A percentile compares a stretch with the other conserved stretches of the same genome.
phyloP scores from a whole-genome alignment of 2,113 vertebrate genomes.

The Odocoileus virginianus region DNA sequence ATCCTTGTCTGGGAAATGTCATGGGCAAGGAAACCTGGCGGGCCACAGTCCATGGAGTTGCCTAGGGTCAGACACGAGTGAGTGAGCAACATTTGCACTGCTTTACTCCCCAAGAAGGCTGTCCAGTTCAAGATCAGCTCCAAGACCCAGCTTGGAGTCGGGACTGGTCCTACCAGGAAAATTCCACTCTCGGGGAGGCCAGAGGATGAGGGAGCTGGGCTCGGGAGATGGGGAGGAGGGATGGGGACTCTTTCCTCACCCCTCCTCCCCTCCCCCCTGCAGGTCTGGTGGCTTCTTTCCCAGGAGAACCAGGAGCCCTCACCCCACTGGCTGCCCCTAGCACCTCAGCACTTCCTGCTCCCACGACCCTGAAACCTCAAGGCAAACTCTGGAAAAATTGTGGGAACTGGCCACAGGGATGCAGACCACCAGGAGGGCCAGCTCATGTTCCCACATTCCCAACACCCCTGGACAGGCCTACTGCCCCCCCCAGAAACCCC shows the following conservation, averaged over 20 bases:
- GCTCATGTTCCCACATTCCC: background rate
- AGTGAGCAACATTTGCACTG: background rate
- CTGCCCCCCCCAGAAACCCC: accelerated
- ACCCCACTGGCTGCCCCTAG: background rate
- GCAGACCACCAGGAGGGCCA: background rate
- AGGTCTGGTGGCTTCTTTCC: constrained; percentile 20
- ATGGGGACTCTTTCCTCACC: background rate
- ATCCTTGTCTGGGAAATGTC: background rate
- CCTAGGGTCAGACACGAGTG: background rate
- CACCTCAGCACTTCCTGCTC: constrained; percentile 27
- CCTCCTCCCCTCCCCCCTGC: background rate
- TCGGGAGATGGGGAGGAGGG: background rate
- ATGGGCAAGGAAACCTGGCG: background rate
- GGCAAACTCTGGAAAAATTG: constrained; percentile 15
- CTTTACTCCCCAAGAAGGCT: background rate
- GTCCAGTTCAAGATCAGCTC: background rate
- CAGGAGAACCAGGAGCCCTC: background rate
- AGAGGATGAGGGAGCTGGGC: background rate
- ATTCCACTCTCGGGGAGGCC: constrained; percentile 23
- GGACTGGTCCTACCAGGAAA: constrained; percentile 9
- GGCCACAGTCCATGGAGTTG: background rate
- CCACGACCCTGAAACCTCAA: constrained; percentile 9
- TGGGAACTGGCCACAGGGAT: background rate
- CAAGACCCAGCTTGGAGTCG: background rate
- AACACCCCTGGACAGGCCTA: background rate